Base-by-base conservation (phyloP, 2,797 vertebrate species). In the Vultur gryphus region DNA sequence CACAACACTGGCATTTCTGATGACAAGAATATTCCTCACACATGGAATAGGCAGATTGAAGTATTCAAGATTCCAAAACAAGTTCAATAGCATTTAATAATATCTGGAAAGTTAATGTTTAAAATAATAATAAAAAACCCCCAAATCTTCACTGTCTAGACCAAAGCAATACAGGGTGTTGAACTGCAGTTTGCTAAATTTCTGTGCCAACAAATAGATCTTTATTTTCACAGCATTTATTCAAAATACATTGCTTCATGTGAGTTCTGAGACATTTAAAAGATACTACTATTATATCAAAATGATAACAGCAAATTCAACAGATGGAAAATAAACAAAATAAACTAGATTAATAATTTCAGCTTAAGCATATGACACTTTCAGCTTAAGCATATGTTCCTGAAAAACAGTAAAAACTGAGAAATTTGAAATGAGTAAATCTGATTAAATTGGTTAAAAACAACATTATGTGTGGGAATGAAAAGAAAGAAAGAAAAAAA, bases 391-490 rank as follows among this genome's bases (percentile, higher is more conserved):
- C 54, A 90, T 16, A 70, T 0, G 2, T 54, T 96, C 54, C 73
- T 65, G 28, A 31, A 84, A 81, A 89, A 39, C 51, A 77, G 66
- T 13, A 84, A 92, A 90, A 85, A 35, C 44, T 28, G 55, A 84
- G 62, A 80, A 82, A 86, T 26, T 76, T 65, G 33, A 69, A 91
- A 76, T 46, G 35, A 85, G 51, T 72, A 78, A 93, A 83, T 48
- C 61, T 79, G 76, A 82, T 71, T 92, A 62, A 61, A 80, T 54
- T 85, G 75, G 84, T 81, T 94, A 80, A 95, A 91, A 89, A 4
- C 76, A 93, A 93, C 84, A 88, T 76, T 84, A 87, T 71, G 61
- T 59, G 90, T 93, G 93, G 93, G 91, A 94, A 96, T 79, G 55
- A 89, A 95, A 94, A 82, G 66, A 89, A 87, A 87, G 61, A 3